phyloP scores from a whole-genome alignment of 2,113 vertebrate genomes.

The Xiphorhynchus elegans region DNA sequence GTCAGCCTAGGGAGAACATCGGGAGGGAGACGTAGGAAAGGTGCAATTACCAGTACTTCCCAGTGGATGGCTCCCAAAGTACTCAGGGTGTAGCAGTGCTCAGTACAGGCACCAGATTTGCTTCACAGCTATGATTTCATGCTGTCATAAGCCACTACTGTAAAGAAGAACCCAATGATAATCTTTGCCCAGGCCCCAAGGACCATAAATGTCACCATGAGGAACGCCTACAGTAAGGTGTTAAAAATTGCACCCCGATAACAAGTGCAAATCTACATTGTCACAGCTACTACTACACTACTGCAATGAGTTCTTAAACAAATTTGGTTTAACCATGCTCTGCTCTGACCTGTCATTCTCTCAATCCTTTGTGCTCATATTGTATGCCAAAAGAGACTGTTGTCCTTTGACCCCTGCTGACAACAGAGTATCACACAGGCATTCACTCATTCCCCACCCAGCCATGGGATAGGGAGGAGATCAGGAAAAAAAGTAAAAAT shows the following conservation, averaged over 20 bases:
- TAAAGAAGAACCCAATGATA: background rate
- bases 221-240: background rate
- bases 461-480: background rate
- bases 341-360: background rate
- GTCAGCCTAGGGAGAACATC: background rate
- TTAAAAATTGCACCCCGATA: background rate
- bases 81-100: background rate
- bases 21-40: background rate
- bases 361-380: background rate
- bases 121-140: background rate
- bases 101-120: fast-evolving
- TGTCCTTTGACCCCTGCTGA: background rate
- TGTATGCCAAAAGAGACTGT: background rate
- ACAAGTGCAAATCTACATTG: fast-evolving
- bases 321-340: background rate
- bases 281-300: background rate
- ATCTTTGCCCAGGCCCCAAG: background rate
- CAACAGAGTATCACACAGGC: background rate
- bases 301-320: background rate
- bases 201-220: background rate
- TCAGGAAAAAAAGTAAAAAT: background rate
- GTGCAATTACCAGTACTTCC: background rate
- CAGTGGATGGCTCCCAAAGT: background rate
- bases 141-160: too few relatives aligned
- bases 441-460: background rate